Evolutionary conservation across 30 jellyfish, hydroid and myxozoan genomes (phyloP), one percentile per base, ranked within the genome.

Genomic region (Morbakka virulenta): DNA sequence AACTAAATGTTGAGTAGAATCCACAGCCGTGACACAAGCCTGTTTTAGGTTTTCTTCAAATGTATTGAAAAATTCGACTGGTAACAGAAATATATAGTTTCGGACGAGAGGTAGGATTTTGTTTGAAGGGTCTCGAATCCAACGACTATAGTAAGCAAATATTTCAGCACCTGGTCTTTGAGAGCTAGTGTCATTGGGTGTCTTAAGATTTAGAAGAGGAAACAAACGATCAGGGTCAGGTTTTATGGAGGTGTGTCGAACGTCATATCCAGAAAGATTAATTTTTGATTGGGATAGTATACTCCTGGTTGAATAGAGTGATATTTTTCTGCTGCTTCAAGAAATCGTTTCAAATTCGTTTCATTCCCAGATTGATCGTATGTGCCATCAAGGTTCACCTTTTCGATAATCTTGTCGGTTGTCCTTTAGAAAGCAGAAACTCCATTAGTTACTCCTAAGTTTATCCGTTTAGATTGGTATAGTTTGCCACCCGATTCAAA

Each of bases 161-260:
- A 69, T 47, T n/a, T 89, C 96, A 25, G 71, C 52, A 21, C 71
- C 82, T n/a, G 73, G 70, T 32, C 41, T 35, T 66, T 34, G 86
- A 1, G 93, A 47, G 41, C 30, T 47, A 26, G 61, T 62, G 52
- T 79, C 68, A 30, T 33, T 63, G 50, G 96, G 89, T n/a, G 79
- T 64, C 48, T 95, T 86, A n/a, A 80, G 61, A 28, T 80, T 74
- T 30, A n/a, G 61, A 32, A 80, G 91, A 23, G 96, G 95, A 3
- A 35, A 26, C 11, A 80, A 80, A n/a, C 95, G 77, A 2, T 79
- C 95, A 3, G 91, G 91, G 52, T 87, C 96, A 27, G 96, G 95
- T 63, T 72, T 80, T 31, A 87, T 61, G 33, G 62, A 35, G 35
- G 85, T 80, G 23, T 87, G 52, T 17, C 71, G 31, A 17, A 87